Evolutionary conservation across 1,140 invertebrate genomes (phyloP).

Genomic region (Diprion similis): DNA sequence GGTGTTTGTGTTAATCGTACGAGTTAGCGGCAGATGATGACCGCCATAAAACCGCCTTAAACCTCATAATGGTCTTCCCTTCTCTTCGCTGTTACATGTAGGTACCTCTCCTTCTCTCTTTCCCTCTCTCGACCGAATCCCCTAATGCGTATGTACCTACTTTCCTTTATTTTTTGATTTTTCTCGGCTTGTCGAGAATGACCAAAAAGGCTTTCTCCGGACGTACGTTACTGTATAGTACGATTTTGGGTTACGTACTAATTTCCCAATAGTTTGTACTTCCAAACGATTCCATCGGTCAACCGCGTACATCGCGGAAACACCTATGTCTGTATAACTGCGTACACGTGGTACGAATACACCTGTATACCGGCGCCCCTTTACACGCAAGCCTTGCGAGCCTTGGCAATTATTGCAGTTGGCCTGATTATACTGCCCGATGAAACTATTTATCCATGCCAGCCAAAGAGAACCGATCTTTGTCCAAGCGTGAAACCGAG

Average conservation of each 20-base stretch:
- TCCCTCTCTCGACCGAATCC: neutral
- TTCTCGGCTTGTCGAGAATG: neutral
- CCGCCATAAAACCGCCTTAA: constrained; percentile 23
- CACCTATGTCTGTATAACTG: too few species aligned
- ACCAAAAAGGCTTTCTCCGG: too few species aligned
- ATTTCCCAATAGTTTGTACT: too few species aligned
- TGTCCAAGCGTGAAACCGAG: constrained; percentile 2
- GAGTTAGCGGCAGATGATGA: constrained; percentile 27
- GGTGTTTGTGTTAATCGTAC: constrained; percentile 28
- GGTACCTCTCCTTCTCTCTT: neutral
- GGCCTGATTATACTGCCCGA: neutral
- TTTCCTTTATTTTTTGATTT: neutral
- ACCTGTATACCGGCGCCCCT: neutral
- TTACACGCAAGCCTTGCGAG: neutral
- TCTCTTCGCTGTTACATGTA: constrained; percentile 12
- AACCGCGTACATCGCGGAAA: too few species aligned
- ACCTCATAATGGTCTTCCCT: constrained; percentile 21
- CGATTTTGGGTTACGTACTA: too few species aligned
- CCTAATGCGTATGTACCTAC: neutral
- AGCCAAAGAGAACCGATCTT: constrained; percentile 4
- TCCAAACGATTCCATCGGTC: too few species aligned
- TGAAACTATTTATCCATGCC: constrained; percentile 5
- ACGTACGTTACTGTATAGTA: too few species aligned
- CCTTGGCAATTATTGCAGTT: neutral
- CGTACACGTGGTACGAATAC: too few species aligned